Percentiles rank a stretch among this genome's conserved stretches.
phyloP scores from a whole-genome alignment of 2,888 invertebrate species.

The Deilephila elpenor region DNA sequence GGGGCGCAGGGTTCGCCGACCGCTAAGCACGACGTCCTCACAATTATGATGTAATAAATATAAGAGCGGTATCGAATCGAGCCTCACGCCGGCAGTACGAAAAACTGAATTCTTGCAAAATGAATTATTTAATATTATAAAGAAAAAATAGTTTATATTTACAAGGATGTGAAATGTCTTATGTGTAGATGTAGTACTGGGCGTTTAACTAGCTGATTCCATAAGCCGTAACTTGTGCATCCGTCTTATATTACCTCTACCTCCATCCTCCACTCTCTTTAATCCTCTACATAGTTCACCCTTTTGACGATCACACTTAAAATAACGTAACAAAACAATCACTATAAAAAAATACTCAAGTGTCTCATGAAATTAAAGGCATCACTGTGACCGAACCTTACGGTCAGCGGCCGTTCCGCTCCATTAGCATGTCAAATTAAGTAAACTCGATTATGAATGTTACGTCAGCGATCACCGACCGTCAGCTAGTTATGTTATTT shows the following conservation, averaged over 20 bases:
- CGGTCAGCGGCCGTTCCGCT: conserved; percentile 48
- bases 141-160: too few relatives aligned
- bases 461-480: conserved; percentile 46
- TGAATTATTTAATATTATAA: too few relatives aligned
- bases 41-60: conserved; percentile 74
- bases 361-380: background rate
- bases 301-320: too few relatives aligned
- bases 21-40: conserved; percentile 63
- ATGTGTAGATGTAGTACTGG: too few relatives aligned
- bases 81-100: conserved; percentile 50
- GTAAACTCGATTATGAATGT: conserved; percentile 55
- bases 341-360: background rate
- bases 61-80: conserved; percentile 58
- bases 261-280: too few relatives aligned
- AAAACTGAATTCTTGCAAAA: background rate
- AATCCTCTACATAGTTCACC: too few relatives aligned
- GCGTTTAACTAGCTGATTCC: too few relatives aligned
- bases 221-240: too few relatives aligned
- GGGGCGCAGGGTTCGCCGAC: conserved; percentile 55
- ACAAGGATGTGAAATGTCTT: too few relatives aligned
- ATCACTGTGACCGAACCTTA: background rate
- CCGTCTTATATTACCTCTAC: too few relatives aligned
- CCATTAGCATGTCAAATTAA: conserved; percentile 62
- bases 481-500: conserved; percentile 46
- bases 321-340: background rate